Base-by-base conservation (phyloP, 2,888 invertebrate genomes). In the Lucinisca nassula region DNA sequence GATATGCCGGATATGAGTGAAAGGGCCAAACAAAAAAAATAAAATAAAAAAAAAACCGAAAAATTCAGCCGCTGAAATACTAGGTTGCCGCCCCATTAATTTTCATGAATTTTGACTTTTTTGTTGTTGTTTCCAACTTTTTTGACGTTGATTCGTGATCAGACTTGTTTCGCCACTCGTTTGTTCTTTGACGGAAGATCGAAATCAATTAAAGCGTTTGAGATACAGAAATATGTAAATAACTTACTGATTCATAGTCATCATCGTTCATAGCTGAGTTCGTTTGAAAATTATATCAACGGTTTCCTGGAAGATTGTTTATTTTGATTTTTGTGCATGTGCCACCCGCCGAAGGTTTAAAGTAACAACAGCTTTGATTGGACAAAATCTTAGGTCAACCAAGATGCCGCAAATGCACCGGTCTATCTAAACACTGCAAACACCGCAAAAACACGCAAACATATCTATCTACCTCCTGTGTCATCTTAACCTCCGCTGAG, bases 291-390 rank as follows among this genome's bases (percentile, higher is more conserved):
- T n/a, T 27, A 73, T 30, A 38, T 6, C 10, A 14, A 73, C 21
- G 38, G 8, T 58, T 58, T 24, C 27, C 58, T 58, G 58, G 2
- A 2, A 21, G 35, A 21, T n/a, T 73, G 24, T 38, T 38, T 40
- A 38, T 45, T 24, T 17, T 27, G 45, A 24, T 73, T 73, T 45
- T 45, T 73, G 24, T 40, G 38, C 73, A 14, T 83, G 87, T 77
- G 73, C 45, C 35, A 80, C 77, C 85, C 85, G 85, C 88, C 82
- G 81, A 75, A 82, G 51, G 79, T 84, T 84, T 51, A 61, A 84
- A 81, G 80, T 75, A 58, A 72, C 37, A 27, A 38, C 21, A 10
- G 1, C 27, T 78, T 32, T 84, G 76, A 89, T 89, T 89, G 89
- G 89, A 72, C 35, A 40, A 77, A 45, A 61, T 40, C 40, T 32